phyloP scores from a whole-genome alignment of 2,113 vertebrate genomes.

The Miniopterus natalensis region DNA sequence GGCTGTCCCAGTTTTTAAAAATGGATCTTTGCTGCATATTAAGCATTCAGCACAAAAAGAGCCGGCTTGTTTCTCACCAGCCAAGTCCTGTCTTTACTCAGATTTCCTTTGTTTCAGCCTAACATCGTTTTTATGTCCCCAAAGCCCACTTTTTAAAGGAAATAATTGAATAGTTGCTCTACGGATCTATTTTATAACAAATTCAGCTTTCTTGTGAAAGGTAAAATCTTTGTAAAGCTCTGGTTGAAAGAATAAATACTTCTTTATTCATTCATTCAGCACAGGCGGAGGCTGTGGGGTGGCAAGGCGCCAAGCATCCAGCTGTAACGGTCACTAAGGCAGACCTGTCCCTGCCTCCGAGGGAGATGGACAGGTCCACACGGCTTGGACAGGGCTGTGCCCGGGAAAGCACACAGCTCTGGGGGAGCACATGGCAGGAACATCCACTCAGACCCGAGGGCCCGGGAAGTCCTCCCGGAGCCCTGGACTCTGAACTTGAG shows the following conservation, averaged over 20 bases:
- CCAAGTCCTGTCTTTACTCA: neutral
- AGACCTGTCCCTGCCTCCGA: neutral
- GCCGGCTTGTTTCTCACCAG: neutral
- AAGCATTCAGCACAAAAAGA: neutral
- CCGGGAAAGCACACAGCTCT: neutral
- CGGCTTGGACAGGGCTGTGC: neutral
- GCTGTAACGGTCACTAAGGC: neutral
- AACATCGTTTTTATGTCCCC: neutral
- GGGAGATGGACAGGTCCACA: neutral
- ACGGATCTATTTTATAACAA: neutral
- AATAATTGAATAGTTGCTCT: neutral
- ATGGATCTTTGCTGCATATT: neutral
- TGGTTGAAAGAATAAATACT: neutral
- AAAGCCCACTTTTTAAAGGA: neutral
- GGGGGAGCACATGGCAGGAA: neutral
- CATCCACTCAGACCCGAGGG: neutral
- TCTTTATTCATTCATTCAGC: neutral
- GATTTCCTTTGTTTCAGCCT: neutral
- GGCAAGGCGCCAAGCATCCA: neutral
- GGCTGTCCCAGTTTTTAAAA: neutral
- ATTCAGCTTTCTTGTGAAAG: neutral
- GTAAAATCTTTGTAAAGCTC: neutral
- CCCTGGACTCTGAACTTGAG: neutral
- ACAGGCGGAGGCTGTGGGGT: neutral
- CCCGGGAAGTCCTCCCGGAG: neutral